These are phyloP conservation scores for Halocynthia aurantium DNA, from an alignment of 23 tunicate species.

Conservation along the genomic window DNA sequence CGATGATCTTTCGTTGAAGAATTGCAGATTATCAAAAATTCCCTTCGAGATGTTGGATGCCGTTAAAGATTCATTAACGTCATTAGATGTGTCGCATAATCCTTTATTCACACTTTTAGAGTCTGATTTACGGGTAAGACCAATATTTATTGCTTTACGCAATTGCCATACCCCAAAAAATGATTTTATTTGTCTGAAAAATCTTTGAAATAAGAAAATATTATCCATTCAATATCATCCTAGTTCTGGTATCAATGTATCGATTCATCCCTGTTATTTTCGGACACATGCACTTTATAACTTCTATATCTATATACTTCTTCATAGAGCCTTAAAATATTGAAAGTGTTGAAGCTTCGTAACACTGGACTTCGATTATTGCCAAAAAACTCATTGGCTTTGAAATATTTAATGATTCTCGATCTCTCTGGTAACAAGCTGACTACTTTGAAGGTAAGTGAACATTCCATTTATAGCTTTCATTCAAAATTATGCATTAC, in stretches of 20 bases:
- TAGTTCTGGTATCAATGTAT: too few species aligned
- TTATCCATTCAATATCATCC: too few species aligned
- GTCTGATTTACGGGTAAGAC: constrained; percentile 32
- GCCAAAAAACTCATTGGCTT: constrained; percentile 18
- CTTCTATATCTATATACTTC: not conserved
- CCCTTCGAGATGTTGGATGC: constrained; percentile 17
- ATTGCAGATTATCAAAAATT: constrained; percentile 27
- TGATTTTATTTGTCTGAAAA: too few species aligned
- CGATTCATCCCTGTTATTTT: not conserved
- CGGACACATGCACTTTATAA: not conserved
- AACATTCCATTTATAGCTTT: not conserved
- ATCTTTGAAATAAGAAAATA: too few species aligned
- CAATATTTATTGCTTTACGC: not conserved
- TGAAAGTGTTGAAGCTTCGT: constrained; percentile 30
- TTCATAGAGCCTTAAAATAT: constrained; percentile 19
- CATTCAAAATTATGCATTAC: constrained; percentile 1
- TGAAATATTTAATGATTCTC: constrained; percentile 17
- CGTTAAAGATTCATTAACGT: constrained; percentile 20
- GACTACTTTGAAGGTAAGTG: constrained; percentile 24
- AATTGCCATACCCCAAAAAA: not conserved
- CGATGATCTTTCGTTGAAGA: constrained; percentile 17
- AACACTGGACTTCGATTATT: constrained; percentile 28
- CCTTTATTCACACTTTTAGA: constrained; percentile 7
- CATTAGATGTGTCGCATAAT: constrained; percentile 40
- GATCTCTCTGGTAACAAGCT: constrained; percentile 31